Evolutionary conservation across 2,113 vertebrate genomes (phyloP).

Genomic region (Clarias batrachus): DNA sequence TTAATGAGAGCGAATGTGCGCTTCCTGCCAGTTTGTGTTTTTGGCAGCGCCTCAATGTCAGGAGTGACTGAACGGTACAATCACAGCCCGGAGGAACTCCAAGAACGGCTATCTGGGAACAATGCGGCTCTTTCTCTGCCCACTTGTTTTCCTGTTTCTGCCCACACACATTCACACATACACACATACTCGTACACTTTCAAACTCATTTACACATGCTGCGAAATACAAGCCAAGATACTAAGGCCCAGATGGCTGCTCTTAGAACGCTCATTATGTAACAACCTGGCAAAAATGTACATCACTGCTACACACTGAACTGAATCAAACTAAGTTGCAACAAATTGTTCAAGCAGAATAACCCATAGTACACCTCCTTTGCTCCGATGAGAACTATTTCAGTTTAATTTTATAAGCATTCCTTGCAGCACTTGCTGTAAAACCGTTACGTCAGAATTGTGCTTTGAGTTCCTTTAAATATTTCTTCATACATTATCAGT

Average conservation of each 20-base stretch:
- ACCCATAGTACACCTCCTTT: conserved; percentile 16
- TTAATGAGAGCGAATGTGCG: conserved; percentile 33
- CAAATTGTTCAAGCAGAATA: conserved; percentile 23
- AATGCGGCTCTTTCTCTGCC: conserved; percentile 40
- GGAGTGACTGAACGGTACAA: conserved; percentile 24
- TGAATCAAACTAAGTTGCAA: conserved; percentile 31
- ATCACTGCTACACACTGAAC: conserved; percentile 28
- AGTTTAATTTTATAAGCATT: conserved; percentile 1
- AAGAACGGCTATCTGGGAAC: conserved; percentile 38
- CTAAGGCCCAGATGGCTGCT: conserved; percentile 44
- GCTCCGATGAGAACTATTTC: conserved; percentile 16
- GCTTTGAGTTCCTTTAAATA: neutral
- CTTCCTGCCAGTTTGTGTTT: conserved; percentile 42
- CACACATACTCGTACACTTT: conserved; percentile 21
- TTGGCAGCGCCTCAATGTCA: conserved; percentile 36
- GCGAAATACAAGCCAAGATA: conserved; percentile 35
- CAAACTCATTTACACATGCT: conserved; percentile 39
- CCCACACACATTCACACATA: conserved; percentile 45
- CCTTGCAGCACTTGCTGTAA: neutral
- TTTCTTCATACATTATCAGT: neutral
- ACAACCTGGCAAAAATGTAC: conserved; percentile 15
- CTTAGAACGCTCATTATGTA: conserved; percentile 48
- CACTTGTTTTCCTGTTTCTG: conserved; percentile 49
- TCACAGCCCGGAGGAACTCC: conserved; percentile 28
- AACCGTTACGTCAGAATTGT: neutral